A percentile compares a stretch with the other conserved stretches of the same genome.
Conservation (phyloP, 2,797 vertebrate genomes). For the Buphagus erythrorhynchus region DNA sequence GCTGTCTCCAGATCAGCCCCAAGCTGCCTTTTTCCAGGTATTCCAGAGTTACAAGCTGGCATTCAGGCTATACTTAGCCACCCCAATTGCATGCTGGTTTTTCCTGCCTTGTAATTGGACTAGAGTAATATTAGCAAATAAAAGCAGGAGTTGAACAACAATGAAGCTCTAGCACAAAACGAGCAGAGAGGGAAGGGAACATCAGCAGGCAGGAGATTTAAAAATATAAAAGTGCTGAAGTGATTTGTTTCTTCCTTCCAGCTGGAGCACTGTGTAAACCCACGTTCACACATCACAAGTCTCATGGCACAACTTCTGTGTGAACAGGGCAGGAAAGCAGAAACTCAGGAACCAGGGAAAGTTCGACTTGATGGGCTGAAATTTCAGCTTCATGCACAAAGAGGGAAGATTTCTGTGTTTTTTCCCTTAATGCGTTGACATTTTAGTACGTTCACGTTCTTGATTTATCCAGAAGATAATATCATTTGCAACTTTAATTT, state of each 20-base stretch:
- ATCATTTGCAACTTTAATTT: background rate
- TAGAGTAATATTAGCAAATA: slow-evolving; percentile 17
- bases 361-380: background rate
- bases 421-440: background rate
- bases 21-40: background rate
- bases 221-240: slow-evolving; percentile 18
- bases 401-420: background rate
- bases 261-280: background rate
- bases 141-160: slow-evolving; percentile 10
- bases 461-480: background rate
- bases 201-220: slow-evolving; percentile 21
- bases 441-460: accelerated
- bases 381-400: background rate
- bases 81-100: background rate
- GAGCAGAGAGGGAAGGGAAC: background rate
- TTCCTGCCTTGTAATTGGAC: background rate
- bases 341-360: background rate
- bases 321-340: background rate
- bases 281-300: background rate
- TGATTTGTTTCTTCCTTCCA: slow-evolving; percentile 22
- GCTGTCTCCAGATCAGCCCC: background rate
- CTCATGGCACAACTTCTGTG: background rate
- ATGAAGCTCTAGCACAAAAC: background rate
- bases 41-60: background rate
- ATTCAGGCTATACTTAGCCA: background rate